These are phyloP conservation scores for Poecilus cupreus DNA, from an alignment of 2,888 invertebrate genomes.

Conservation along the genomic window DNA sequence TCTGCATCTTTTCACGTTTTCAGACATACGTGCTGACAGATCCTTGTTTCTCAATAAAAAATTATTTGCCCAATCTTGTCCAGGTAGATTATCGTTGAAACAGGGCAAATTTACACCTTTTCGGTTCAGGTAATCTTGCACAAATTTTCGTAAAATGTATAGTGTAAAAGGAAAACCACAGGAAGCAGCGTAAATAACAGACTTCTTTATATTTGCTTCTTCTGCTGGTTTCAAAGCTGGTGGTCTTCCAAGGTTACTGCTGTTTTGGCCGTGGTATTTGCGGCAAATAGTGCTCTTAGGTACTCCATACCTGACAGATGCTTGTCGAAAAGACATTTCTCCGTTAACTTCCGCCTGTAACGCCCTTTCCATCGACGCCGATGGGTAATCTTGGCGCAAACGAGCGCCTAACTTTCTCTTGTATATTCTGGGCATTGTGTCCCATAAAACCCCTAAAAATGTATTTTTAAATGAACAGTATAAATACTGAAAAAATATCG, in stretches of 20 bases:
- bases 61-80: constrained; percentile 53
- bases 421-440: neutral
- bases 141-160: neutral
- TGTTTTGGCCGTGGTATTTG: neutral
- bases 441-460: neutral
- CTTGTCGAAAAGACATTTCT: no score
- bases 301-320: neutral
- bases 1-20: constrained; percentile 57
- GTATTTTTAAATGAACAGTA: neutral
- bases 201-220: neutral
- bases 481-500: neutral
- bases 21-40: constrained; percentile 45
- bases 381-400: neutral
- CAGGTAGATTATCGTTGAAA: neutral
- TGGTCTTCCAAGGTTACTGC: neutral
- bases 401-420: neutral
- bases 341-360: neutral
- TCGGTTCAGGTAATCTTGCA: neutral
- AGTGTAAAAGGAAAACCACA: neutral
- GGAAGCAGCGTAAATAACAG: neutral
- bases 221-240: neutral
- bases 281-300: neutral
- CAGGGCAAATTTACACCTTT: neutral
- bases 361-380: neutral
- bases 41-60: constrained; percentile 50